phyloP scores from a whole-genome alignment of 2,888 invertebrate genomes.

The Cantharis flavilabris region DNA sequence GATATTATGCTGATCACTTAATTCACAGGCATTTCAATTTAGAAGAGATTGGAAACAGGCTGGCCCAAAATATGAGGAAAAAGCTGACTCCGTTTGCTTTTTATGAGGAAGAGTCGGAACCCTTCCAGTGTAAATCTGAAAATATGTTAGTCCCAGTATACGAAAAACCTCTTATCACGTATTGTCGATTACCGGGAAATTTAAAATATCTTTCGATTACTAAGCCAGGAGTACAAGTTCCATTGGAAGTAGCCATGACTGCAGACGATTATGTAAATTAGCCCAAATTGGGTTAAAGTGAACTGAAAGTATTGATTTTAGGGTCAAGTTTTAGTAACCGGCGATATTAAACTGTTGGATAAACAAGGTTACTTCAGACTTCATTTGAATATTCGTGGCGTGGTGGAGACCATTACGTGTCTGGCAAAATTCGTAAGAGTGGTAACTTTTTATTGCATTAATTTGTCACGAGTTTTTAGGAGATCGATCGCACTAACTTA shows the following conservation, averaged over 20 bases:
- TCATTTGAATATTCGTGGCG: slow-evolving; percentile 61
- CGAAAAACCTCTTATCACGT: slow-evolving; percentile 49
- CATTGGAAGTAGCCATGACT: slow-evolving; percentile 58
- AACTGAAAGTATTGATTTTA: slow-evolving; percentile 41
- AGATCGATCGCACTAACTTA: slow-evolving; percentile 63
- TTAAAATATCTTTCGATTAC: slow-evolving; percentile 64
- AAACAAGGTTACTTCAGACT: slow-evolving; percentile 65
- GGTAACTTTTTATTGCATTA: neutral
- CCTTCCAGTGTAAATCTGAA: neutral
- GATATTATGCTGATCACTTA: slow-evolving; percentile 59
- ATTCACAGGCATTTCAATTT: slow-evolving; percentile 63
- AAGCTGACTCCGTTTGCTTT: slow-evolving; percentile 27
- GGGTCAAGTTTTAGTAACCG: slow-evolving; percentile 65
- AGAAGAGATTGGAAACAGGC: slow-evolving; percentile 67
- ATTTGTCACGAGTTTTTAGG: slow-evolving; percentile 48
- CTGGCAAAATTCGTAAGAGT: slow-evolving; percentile 59
- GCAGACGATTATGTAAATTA: slow-evolving; percentile 47
- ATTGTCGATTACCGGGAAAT: slow-evolving; percentile 64
- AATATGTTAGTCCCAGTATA: slow-evolving; percentile 47
- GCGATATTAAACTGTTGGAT: slow-evolving; percentile 52
- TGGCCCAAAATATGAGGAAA: slow-evolving; percentile 44
- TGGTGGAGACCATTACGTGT: slow-evolving; percentile 66
- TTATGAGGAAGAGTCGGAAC: slow-evolving; percentile 10
- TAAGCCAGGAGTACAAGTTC: slow-evolving; percentile 62
- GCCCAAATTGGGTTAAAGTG: slow-evolving; percentile 16